Evolutionary conservation across 2,888 invertebrate species (phyloP).

Genomic region (Caenorhabditis wallacei): DNA sequence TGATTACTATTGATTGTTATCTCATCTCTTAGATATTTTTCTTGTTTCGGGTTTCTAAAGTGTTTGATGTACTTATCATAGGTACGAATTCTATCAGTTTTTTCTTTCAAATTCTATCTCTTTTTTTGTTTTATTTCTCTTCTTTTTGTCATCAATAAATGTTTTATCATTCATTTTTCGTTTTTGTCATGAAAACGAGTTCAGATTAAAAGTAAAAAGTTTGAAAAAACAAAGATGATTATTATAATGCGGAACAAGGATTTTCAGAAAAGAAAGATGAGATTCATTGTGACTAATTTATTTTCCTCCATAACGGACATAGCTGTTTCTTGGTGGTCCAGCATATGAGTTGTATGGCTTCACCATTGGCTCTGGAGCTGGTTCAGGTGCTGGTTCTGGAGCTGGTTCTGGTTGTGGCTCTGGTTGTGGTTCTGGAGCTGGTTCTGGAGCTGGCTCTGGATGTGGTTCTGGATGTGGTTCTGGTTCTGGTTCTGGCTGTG

Average conservation of each 20-base stretch:
- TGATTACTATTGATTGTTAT: conserved; percentile 37
- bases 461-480: conserved; percentile 44
- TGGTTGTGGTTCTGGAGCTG: conserved; percentile 61
- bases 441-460: conserved; percentile 63
- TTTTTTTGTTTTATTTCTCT: conserved; percentile 30
- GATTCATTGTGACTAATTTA: conserved; percentile 26
- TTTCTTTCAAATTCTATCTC: conserved; percentile 13
- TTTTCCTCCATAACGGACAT: conserved; percentile 59
- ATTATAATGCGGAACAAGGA: neutral
- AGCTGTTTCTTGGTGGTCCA: conserved; percentile 61
- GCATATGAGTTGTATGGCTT: conserved; percentile 63
- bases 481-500: conserved; percentile 49
- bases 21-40: neutral
- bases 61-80: conserved; percentile 45
- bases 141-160: conserved; percentile 24
- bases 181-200: conserved; percentile 21
- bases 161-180: conserved; percentile 19
- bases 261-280: neutral
- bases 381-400: conserved; percentile 61
- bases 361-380: conserved; percentile 62
- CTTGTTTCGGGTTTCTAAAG: conserved; percentile 22
- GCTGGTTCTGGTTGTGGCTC: conserved; percentile 65
- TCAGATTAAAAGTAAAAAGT: neutral
- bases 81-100: conserved; percentile 48
- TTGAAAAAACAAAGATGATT: conserved; percentile 25